Conservation (phyloP, 2,888 invertebrate genomes). For the Cryptops parisi region DNA sequence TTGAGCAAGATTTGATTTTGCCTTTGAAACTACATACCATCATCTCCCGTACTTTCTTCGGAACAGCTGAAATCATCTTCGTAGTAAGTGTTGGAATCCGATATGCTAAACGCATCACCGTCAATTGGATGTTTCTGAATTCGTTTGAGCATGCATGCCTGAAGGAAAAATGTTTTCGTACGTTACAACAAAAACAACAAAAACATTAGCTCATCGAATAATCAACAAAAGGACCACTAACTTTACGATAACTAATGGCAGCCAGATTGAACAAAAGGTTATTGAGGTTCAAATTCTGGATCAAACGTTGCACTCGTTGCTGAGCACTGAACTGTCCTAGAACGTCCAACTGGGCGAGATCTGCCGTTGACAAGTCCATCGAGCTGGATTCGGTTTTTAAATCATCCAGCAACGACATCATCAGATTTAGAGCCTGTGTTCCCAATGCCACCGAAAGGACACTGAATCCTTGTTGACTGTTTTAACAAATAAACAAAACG, state of each 20-base stretch:
- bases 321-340: slow-evolving; percentile 27
- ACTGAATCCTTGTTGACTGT: slow-evolving; percentile 70
- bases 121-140: slow-evolving; percentile 59
- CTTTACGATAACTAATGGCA: slow-evolving; percentile 77
- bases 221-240: slow-evolving; percentile 22
- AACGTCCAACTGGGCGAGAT: slow-evolving; percentile 41
- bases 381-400: slow-evolving; percentile 47
- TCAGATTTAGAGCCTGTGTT: slow-evolving; percentile 62
- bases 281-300: slow-evolving; percentile 55
- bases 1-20: not conserved
- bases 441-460: slow-evolving; percentile 80
- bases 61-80: slow-evolving; percentile 83
- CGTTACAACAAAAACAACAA: not conserved
- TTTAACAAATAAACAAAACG: not conserved
- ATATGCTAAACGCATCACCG: slow-evolving; percentile 65
- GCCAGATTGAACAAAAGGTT: slow-evolving; percentile 75
- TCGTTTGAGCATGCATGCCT: slow-evolving; percentile 66
- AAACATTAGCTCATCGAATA: not conserved
- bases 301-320: slow-evolving; percentile 49
- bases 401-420: slow-evolving; percentile 58
- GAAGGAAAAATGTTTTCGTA: slow-evolving; percentile 13
- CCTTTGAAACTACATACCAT: slow-evolving; percentile 46
- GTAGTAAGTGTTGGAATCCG: slow-evolving; percentile 91
- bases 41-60: slow-evolving; percentile 69
- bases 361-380: slow-evolving; percentile 37